phyloP scores from a whole-genome alignment of 1,140 invertebrate genomes.

The Wiebesia pumilae region DNA sequence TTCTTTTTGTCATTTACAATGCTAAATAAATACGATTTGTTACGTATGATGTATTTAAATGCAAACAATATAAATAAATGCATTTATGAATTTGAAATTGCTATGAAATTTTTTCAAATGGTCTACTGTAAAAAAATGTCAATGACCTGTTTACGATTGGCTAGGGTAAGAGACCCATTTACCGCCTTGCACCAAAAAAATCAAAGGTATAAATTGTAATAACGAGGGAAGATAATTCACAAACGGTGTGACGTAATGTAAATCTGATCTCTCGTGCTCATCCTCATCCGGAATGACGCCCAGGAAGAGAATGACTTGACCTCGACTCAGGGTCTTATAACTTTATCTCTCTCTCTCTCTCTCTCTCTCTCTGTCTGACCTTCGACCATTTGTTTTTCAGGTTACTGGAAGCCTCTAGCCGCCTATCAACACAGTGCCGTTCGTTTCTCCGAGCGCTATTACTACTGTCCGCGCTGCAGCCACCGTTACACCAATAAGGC shows the following conservation, averaged over 20 bases:
- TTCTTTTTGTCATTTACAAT: no score
- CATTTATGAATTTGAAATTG: background rate
- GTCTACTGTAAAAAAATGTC: background rate
- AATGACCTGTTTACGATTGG: background rate
- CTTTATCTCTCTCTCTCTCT: background rate
- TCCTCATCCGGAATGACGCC: no score
- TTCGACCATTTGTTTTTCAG: constrained; percentile 35
- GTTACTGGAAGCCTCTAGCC: background rate
- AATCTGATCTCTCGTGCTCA: background rate
- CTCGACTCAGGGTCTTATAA: background rate
- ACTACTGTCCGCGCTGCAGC: constrained; percentile 54
- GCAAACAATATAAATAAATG: background rate
- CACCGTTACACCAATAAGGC: constrained; percentile 59
- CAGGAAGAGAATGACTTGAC: no score
- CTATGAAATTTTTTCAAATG: background rate
- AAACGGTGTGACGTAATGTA: no score
- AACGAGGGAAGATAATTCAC: no score
- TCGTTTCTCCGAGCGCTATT: background rate
- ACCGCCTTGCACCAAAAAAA: no score
- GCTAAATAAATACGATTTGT: no score
- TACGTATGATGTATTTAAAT: background rate
- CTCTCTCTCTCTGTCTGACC: background rate
- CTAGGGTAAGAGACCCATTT: background rate
- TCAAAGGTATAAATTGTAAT: no score
- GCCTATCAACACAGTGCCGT: no score